phyloP scores from a whole-genome alignment of 2,113 vertebrate species.

The Eonycteris spelaea region DNA sequence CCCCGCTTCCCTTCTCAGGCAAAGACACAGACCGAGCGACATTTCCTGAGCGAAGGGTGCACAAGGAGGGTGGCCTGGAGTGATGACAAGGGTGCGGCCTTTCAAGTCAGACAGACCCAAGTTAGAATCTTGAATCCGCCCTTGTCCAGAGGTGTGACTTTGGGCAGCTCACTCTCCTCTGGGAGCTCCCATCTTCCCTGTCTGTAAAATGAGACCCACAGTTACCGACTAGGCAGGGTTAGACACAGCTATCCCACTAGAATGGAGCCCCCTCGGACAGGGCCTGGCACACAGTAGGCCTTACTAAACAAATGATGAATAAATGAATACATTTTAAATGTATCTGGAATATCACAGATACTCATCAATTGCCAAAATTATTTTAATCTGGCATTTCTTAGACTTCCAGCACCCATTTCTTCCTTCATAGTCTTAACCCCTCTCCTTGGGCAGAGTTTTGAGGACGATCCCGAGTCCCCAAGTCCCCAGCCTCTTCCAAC shows the following conservation, averaged over 20 bases:
- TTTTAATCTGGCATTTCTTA: neutral
- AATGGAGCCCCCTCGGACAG: neutral
- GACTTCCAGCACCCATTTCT: neutral
- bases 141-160: neutral
- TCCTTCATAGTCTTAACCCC: neutral
- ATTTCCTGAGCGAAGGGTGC: neutral
- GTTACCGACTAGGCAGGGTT: neutral
- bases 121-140: neutral
- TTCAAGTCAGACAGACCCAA: neutral
- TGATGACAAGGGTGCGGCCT: neutral
- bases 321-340: neutral
- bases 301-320: neutral
- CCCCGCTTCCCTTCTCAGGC: neutral
- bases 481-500: neutral
- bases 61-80: conserved; percentile 16
- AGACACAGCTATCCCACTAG: neutral
- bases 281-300: too few relatives aligned
- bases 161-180: neutral
- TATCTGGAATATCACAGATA: neutral
- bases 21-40: neutral
- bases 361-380: neutral
- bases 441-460: neutral
- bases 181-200: neutral
- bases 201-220: neutral
- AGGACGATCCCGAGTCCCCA: neutral